Conservation (phyloP, 1,140 invertebrate species). For the Acyrthosiphon pisum region DNA sequence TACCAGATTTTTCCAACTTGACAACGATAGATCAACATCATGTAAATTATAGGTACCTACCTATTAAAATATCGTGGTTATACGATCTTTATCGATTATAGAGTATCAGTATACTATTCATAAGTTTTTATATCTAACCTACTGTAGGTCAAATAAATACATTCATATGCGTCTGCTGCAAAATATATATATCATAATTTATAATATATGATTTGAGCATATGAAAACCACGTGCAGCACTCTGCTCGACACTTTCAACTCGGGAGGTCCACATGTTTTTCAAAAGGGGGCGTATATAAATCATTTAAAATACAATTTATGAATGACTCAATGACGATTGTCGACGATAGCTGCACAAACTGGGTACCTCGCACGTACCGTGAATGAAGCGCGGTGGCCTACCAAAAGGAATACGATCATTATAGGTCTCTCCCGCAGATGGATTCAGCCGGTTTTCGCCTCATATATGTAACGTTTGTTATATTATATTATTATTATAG, state of each 20-base stretch:
- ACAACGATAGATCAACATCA: too few relatives aligned
- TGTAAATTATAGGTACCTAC: too few relatives aligned
- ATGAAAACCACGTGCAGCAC: neutral
- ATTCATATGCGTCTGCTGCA: neutral
- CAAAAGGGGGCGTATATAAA: neutral
- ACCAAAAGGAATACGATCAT: neutral
- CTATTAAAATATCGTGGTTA: too few relatives aligned
- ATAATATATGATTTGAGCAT: neutral
- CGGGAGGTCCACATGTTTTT: neutral
- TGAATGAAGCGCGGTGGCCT: neutral
- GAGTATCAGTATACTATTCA: too few relatives aligned
- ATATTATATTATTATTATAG: neutral
- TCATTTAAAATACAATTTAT: neutral
- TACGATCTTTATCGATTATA: too few relatives aligned
- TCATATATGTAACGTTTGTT: neutral
- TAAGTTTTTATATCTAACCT: too few relatives aligned
- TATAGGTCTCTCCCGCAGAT: neutral
- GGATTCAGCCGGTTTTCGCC: neutral
- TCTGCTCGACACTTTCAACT: neutral
- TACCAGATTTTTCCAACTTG: too few relatives aligned
- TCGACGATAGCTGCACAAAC: neutral
- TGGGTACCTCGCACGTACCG: neutral
- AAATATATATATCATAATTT: too few relatives aligned
- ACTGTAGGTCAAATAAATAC: neutral
- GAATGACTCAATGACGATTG: neutral